Base-by-base conservation (phyloP, 2,113 vertebrate species). In the Oncorhynchus keta region DNA sequence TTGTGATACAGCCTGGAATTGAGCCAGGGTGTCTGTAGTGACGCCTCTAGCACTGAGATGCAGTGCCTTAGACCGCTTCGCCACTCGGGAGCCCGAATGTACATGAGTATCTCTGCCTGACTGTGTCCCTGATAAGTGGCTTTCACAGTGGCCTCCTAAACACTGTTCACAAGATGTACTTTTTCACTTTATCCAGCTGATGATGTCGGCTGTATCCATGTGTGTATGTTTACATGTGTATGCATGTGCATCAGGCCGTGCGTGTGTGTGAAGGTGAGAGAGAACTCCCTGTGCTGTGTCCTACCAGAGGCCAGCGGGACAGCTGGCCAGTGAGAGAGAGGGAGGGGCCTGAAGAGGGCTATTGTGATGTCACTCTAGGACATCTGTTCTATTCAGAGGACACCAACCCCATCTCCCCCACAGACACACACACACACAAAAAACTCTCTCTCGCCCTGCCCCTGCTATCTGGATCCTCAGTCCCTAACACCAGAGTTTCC, bases 331-430 rank as follows among this genome's bases (percentile, higher is more conserved):
- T 86, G 80, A 79, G 79, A 77, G n/a, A 72, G 9, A 45, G 39
- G 39, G 39, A 45, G 59, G 66, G 30, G 72, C 20, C 24, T 12
- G 11, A 32, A 24, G 18, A n/a, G 73, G 65, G 67, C 81, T 80
- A 80, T 92, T 91, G 81, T 90, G 5, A 77, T 75, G 70, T 77
- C 65, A 81, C 75, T 83, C 72, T 20, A 79, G 79, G 87, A 89
- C 92, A 93, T 93, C 92, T 93, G 92, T 74, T 89, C 84, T 22
- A 81, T 83, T 89, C 28, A 87, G 28, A 81, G 71, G 24, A 24
- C 32, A 35, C 32, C 32, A 35, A 35, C 32, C 32, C 5, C 32
- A 35, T 35, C 5, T 35, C 55, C 14, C 45, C 72, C 49, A 65
- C 7, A 39, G 1, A 39, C 39, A 39, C 8, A 9, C 39, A 39